Base-by-base conservation (phyloP, 2,888 invertebrate species). In the Platerodrilus igneus region DNA sequence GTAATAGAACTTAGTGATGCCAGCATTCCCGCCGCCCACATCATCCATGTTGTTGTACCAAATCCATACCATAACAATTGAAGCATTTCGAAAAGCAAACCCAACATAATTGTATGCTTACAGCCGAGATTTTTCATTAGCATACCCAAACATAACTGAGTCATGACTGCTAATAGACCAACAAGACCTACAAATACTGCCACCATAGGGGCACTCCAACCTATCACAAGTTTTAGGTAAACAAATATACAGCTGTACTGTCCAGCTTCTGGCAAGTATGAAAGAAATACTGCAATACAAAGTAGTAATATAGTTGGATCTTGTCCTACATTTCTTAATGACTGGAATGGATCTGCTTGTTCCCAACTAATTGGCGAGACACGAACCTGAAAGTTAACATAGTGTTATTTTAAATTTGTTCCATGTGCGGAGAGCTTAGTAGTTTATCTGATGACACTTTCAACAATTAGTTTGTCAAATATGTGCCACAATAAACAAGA, bases 241-340 rank as follows among this genome's bases (percentile, higher is more conserved):
- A 99, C 97, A 74, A 99, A 99, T 74, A 99, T 96, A 73, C 97
- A 97, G 41, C 97, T 97, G 73, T 99, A 99, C 74, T 99, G 95
- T 53, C 97, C 97, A 22, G 90, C 90, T 72, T 99, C 99, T 2
- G 99, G 97, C 56, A 99, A 75, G 72, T 99, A 99, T 13, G 96
- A 96, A 40, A 99, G 78, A 68, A 99, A 92, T 60, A 99, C 97
- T 30, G 97, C 90, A 53, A 95, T 86, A 70, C 97, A 96, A 59
- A 99, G 79, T 81, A 97, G 87, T 59, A 97, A 76, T 62, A 99
- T 93, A 50, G 95, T 93, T 59, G 90, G 86, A 69, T 97, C 96
- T 55, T 89, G 86, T 51, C 95, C 92, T 48, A 96, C 92, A 74
- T 90, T 88, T 47, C 84, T 75, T 45, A 94, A 70, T n/a, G 91